These are phyloP conservation scores for Agapostemon virescens DNA, from an alignment of 2,888 invertebrate species.

Conservation along the genomic window DNA sequence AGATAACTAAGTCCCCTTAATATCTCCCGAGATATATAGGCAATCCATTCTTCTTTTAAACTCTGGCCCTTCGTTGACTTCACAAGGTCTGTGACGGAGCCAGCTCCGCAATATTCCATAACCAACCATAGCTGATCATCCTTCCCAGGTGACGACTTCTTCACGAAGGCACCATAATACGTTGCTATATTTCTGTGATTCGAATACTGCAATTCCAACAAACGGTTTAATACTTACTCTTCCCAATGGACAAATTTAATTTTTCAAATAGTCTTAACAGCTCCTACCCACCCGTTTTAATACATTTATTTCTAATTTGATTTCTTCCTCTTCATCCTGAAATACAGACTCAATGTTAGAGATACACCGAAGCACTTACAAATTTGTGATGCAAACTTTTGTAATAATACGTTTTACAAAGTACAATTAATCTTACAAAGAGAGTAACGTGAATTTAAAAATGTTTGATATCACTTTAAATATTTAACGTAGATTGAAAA, in stretches of 20 bases:
- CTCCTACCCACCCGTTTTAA: constrained; percentile 89
- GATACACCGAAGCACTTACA: not conserved
- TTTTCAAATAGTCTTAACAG: not conserved
- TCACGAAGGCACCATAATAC: constrained; percentile 99
- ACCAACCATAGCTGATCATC: constrained; percentile 99
- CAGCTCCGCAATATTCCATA: constrained; percentile 99
- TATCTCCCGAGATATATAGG: constrained; percentile 98
- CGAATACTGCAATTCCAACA: constrained; percentile 86
- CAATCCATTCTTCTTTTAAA: constrained; percentile 99
- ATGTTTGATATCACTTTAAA: too few relatives aligned
- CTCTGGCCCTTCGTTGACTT: constrained; percentile 99
- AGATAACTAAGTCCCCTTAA: constrained; percentile 97
- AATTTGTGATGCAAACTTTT: not conserved
- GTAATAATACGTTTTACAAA: too few relatives aligned
- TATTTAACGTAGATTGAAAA: too few relatives aligned
- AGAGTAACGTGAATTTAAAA: too few relatives aligned
- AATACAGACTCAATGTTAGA: constrained; percentile 68
- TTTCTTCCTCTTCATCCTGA: constrained; percentile 99
- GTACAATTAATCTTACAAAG: too few relatives aligned
- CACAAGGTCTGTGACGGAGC: constrained; percentile 99
- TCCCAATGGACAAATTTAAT: not conserved
- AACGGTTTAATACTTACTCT: not conserved
- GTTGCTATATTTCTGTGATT: constrained; percentile 99
- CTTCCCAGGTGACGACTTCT: constrained; percentile 98
- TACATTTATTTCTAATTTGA: constrained; percentile 99